These are phyloP conservation scores for Matsumurasca onukii DNA, from an alignment of 1,140 invertebrate genomes.

Conservation along the genomic window DNA sequence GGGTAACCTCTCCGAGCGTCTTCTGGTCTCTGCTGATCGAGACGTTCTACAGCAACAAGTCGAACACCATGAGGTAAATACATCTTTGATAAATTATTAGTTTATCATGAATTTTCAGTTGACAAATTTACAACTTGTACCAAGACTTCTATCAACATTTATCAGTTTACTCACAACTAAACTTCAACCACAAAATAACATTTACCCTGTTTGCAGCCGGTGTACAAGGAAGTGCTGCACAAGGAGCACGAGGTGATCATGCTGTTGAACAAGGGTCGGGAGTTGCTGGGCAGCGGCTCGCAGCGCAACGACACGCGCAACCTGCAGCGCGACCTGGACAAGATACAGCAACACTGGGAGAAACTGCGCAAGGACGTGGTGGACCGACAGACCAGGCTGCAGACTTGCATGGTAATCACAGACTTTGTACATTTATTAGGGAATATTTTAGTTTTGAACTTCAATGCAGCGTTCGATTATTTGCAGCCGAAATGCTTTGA, in stretches of 20 bases:
- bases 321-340: constrained; percentile 72
- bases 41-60: constrained; percentile 83
- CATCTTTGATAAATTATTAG: constrained; percentile 9
- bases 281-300: constrained; percentile 58
- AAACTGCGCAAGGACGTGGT: constrained; percentile 82
- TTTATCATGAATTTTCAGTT: too few species aligned
- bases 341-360: constrained; percentile 87
- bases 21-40: constrained; percentile 82
- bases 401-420: constrained; percentile 68
- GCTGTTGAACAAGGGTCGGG: constrained; percentile 87
- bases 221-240: constrained; percentile 84
- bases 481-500: too few species aligned
- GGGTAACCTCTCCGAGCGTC: constrained; percentile 68
- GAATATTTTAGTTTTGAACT: too few species aligned
- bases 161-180: too few species aligned
- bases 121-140: too few species aligned
- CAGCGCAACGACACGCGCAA: constrained; percentile 55
- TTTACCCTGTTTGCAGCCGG: constrained; percentile 54
- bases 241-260: constrained; percentile 94
- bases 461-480: too few species aligned
- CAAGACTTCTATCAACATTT: too few species aligned
- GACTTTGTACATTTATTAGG: too few species aligned
- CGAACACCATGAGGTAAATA: constrained; percentile 68
- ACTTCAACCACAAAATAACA: too few species aligned
- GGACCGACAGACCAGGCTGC: constrained; percentile 79